Conservation (phyloP, 2,888 invertebrate genomes). For the Alsophila aescularia region DNA sequence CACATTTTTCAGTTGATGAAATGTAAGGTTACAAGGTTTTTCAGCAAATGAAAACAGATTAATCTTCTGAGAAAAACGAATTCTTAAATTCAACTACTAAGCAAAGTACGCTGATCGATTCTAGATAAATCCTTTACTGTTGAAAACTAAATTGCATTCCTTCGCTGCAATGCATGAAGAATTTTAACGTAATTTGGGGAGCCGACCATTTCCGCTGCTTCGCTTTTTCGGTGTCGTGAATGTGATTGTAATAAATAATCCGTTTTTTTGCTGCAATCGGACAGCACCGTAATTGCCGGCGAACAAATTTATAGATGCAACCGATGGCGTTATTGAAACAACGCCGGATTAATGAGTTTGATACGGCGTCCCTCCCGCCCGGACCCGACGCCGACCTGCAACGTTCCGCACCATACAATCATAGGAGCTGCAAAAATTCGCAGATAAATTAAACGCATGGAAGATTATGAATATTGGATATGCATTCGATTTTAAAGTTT, state of each 20-base stretch:
- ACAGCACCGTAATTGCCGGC: conserved; percentile 42
- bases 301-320: conserved; percentile 46
- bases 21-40: not conserved
- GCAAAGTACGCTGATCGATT: not conserved
- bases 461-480: conserved; percentile 12
- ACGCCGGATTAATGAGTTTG: conserved; percentile 44
- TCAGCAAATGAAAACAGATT: not conserved
- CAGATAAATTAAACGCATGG: conserved; percentile 15
- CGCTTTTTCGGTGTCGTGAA: conserved; percentile 35
- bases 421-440: conserved; percentile 16
- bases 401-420: conserved; percentile 12
- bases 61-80: not conserved
- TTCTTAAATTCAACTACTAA: not conserved
- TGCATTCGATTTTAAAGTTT: conserved; percentile 1
- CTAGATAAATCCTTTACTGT: conserved; percentile 7
- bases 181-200: conserved; percentile 24
- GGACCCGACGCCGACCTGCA: not conserved
- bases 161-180: conserved; percentile 25
- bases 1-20: conserved; percentile 9
- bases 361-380: conserved; percentile 20
- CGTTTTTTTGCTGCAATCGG: conserved; percentile 39
- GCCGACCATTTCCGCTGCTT: conserved; percentile 32
- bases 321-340: conserved; percentile 45
- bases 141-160: conserved; percentile 30
- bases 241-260: conserved; percentile 43